Base-by-base conservation (phyloP, 2,888 invertebrate species). In the Phengaris alcon region DNA sequence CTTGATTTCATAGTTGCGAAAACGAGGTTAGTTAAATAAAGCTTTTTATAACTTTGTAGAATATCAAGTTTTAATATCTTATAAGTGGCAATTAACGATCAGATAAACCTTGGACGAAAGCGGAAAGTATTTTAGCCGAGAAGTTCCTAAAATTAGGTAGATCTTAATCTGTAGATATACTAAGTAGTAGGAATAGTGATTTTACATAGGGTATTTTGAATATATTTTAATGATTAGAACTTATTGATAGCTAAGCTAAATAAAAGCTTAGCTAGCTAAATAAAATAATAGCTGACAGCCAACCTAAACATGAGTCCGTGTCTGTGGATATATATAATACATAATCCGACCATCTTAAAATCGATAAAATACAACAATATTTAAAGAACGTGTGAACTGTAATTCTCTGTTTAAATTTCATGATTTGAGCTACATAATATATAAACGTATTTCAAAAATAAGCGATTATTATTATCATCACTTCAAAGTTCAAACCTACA, bases 61-160 rank as follows among this genome's bases (percentile, higher is more conserved):
- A 51, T 48, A 70, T 64, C 35, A 64, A 64, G 2, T 2, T 70
- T 70, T 70, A 70, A 12, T 70, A 52, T 22, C 52, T 12, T 10
- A 51, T 46, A 52, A 51, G 51, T 52, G 51, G 52, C 52, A 10
- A 52, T 70, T 52, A 51, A 70, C 22, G 51, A 70, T 70, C 22
- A 3, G 46, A 52, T 70, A 52, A 52, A 70, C 22, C 70, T 51
- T 51, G 70, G 10, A 15, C 70, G 52, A 70, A 52, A 68, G 68
- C 46, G 46, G 12, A 70, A 70, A 70, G 51, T 13, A 15, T 12
- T 15, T 22, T 22, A n/a, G 22, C 51, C 15, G 15, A 51, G 52
- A 2, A 70, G 51, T 70, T 13, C 46, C 51, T 15, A 70, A 70
- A 52, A 70, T 5, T 8, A 52, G 15, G 15, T 57, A 9, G 3